These are phyloP conservation scores for Onchidella celtica DNA, from an alignment of 2,888 invertebrate species.

Conservation along the genomic window DNA sequence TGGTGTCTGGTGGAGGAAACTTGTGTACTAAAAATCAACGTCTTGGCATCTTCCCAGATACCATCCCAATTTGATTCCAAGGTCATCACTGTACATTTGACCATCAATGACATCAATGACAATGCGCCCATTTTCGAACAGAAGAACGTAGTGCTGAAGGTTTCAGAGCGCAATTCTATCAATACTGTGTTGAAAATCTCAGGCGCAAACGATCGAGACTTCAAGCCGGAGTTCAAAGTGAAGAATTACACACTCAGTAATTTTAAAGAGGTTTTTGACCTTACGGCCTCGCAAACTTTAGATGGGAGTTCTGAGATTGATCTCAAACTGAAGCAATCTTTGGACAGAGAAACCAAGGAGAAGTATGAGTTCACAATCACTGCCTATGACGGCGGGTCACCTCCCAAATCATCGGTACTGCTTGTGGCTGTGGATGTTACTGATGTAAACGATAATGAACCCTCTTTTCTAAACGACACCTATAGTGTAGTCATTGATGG, in stretches of 20 bases:
- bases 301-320: slow-evolving; percentile 83
- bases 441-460: slow-evolving; percentile 98
- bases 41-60: slow-evolving; percentile 35
- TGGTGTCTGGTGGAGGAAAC: slow-evolving; percentile 39
- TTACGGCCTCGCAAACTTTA: slow-evolving; percentile 42
- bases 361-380: slow-evolving; percentile 90
- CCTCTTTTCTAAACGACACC: slow-evolving; percentile 87
- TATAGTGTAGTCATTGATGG: slow-evolving; percentile 93
- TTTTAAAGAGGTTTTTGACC: slow-evolving; percentile 87
- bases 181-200: slow-evolving; percentile 43
- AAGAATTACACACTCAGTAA: slow-evolving; percentile 46
- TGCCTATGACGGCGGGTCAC: slow-evolving; percentile 87
- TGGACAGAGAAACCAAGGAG: slow-evolving; percentile 91
- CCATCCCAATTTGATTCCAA: slow-evolving; percentile 82
- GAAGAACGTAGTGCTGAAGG: slow-evolving; percentile 15
- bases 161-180: slow-evolving; percentile 44
- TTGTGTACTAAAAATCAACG: slow-evolving; percentile 44
- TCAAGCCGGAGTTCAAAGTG: slow-evolving; percentile 37
- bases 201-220: slow-evolving; percentile 51
- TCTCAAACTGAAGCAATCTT: slow-evolving; percentile 89
- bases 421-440: slow-evolving; percentile 89
- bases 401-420: slow-evolving; percentile 88
- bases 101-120: slow-evolving; percentile 96
- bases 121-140: slow-evolving; percentile 90
- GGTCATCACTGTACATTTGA: slow-evolving; percentile 85